phyloP scores from a whole-genome alignment of 1,140 invertebrate species.

The Megalopta genalis region DNA sequence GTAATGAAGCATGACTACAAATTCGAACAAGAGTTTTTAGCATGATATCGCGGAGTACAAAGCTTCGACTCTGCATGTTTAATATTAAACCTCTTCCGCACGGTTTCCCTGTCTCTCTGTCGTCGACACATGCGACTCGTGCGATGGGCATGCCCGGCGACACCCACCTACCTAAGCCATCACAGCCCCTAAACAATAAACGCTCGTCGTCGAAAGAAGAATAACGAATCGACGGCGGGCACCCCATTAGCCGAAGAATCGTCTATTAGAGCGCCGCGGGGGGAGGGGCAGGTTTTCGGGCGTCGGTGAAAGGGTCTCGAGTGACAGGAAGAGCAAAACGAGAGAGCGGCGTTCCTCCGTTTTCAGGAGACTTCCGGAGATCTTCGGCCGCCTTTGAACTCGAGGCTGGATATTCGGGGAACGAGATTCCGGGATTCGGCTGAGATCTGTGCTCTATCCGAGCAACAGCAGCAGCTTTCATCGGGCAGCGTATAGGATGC shows the following conservation, averaged over 20 bases:
- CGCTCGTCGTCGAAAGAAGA: constrained; percentile 32
- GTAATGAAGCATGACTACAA: too few species aligned
- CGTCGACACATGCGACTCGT: constrained; percentile 29
- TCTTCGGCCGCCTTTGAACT: constrained; percentile 31
- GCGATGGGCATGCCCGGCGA: constrained; percentile 40
- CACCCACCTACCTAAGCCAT: constrained; percentile 29
- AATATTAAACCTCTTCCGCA: too few species aligned
- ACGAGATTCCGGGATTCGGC: background rate
- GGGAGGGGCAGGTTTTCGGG: constrained; percentile 48
- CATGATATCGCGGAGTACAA: too few species aligned
- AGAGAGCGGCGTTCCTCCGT: constrained; percentile 40
- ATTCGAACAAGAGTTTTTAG: too few species aligned
- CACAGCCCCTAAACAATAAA: constrained; percentile 48
- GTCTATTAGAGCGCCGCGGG: constrained; percentile 48
- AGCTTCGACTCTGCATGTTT: too few species aligned
- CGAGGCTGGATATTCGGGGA: background rate
- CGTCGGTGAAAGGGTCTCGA: constrained; percentile 54
- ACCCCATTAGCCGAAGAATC: constrained; percentile 57
- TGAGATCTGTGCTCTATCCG: background rate
- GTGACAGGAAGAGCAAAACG: constrained; percentile 61
- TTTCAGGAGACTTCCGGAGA: constrained; percentile 60
- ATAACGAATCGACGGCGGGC: constrained; percentile 43
- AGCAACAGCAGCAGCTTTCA: background rate
- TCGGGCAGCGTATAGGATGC: background rate
- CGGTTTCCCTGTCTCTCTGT: background rate